A percentile compares a stretch with the other conserved stretches of the same genome.
Conservation (phyloP, 2,888 invertebrate species). For the Synergus japonicus region DNA sequence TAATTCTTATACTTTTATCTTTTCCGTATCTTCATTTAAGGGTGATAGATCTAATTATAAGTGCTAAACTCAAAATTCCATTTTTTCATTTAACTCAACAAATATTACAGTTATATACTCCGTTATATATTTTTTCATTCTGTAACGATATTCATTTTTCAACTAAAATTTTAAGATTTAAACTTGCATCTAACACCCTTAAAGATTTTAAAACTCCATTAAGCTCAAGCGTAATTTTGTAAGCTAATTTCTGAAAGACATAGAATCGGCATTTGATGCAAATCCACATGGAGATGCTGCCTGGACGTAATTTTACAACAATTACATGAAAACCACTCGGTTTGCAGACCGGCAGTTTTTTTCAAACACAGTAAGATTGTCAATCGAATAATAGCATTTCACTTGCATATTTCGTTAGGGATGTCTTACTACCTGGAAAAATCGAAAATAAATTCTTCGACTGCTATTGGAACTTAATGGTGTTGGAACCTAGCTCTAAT, state of each 20-base stretch:
- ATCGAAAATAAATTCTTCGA: not conserved
- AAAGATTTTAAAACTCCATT: constrained; percentile 23
- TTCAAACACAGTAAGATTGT: constrained; percentile 12
- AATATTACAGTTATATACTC: too few species aligned
- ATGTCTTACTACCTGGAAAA: not conserved
- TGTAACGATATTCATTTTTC: too few species aligned
- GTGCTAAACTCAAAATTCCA: too few species aligned
- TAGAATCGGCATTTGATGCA: constrained; percentile 21
- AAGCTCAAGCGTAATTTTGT: constrained; percentile 25
- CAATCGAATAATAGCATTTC: constrained; percentile 1
- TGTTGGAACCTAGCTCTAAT: too few species aligned
- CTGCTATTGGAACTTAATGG: too few species aligned
- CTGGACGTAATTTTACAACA: constrained; percentile 15
- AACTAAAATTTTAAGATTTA: too few species aligned
- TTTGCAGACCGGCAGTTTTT: constrained; percentile 14
- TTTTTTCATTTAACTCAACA: too few species aligned
- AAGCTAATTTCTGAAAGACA: constrained; percentile 33
- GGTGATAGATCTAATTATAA: not conserved
- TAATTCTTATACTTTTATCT: not conserved
- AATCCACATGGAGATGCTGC: constrained; percentile 7
- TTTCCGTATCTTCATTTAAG: not conserved
- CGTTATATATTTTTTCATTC: too few species aligned
- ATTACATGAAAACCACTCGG: not conserved
- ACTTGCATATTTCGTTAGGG: not conserved
- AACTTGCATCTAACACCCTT: not conserved